Conservation (phyloP, 1,140 invertebrate species). For the Hyles vespertilio region DNA sequence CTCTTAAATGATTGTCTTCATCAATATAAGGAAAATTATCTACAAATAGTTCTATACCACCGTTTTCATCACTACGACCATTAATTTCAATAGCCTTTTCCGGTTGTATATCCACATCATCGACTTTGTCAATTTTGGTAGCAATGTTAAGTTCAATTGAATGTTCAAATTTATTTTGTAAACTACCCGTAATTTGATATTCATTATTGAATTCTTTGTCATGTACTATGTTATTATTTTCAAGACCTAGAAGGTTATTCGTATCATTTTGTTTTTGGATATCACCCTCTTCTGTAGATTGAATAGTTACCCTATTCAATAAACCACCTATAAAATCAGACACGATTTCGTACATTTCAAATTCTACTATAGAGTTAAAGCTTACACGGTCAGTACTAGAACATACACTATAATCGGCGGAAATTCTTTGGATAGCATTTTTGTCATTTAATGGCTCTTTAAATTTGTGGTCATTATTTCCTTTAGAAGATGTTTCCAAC, state of each 20-base stretch:
- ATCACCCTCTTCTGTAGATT: constrained; percentile 3
- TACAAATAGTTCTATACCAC: too few species aligned
- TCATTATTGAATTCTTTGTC: too few species aligned
- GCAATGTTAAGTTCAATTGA: too few species aligned
- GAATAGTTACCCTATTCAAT: constrained; percentile 36
- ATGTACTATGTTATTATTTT: background rate
- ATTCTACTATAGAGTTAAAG: constrained; percentile 58
- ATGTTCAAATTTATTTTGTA: too few species aligned
- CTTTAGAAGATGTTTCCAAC: too few species aligned
- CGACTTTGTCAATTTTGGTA: too few species aligned
- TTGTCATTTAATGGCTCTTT: too few species aligned
- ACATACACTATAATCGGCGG: background rate
- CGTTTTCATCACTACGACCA: too few species aligned
- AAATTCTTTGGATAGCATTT: background rate
- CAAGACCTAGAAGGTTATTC: background rate
- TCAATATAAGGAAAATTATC: background rate
- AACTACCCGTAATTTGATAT: too few species aligned
- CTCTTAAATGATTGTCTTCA: background rate
- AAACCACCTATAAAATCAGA: constrained; percentile 42
- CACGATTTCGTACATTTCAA: constrained; percentile 59
- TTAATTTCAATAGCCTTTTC: too few species aligned
- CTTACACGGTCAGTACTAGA: constrained; percentile 26
- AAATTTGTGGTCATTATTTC: too few species aligned
- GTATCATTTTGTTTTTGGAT: background rate
- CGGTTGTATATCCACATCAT: too few species aligned